Conservation (phyloP, 2,113 vertebrate genomes). For the Phaetusa simplex region DNA sequence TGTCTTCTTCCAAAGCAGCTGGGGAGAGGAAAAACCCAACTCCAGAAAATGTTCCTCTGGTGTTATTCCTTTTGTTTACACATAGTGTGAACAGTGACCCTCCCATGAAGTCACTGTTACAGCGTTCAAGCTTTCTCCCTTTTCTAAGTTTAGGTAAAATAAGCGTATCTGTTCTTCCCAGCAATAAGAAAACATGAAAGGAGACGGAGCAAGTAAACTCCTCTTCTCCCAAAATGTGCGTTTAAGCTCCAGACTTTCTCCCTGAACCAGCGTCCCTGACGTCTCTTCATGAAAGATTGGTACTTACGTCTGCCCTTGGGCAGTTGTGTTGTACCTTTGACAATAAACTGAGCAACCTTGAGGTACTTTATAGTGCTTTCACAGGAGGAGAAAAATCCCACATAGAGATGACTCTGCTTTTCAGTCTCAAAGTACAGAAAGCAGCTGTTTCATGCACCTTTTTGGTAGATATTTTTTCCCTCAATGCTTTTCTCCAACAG, state of each 20-base stretch:
- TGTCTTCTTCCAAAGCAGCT: neutral
- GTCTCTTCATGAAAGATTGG: neutral
- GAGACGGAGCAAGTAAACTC: neutral
- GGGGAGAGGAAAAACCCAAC: neutral
- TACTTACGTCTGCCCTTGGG: neutral
- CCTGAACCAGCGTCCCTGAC: neutral
- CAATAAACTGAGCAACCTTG: neutral
- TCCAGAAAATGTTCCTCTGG: neutral
- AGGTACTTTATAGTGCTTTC: neutral
- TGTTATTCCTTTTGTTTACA: neutral
- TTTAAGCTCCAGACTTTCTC: neutral
- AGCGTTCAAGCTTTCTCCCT: accelerated
- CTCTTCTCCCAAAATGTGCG: neutral
- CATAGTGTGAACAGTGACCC: neutral
- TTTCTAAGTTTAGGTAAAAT: neutral
- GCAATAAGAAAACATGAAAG: neutral
- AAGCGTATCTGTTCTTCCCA: neutral
- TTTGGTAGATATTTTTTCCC: neutral
- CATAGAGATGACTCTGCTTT: neutral
- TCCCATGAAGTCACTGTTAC: neutral
- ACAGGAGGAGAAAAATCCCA: neutral
- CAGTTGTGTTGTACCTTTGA: neutral
- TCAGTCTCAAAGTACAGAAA: neutral
- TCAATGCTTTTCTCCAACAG: neutral
- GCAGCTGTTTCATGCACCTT: neutral